These are phyloP conservation scores for Anneissia japonica DNA, from an alignment of 35 echinoderm and acorn worm genomes.

Conservation along the genomic window DNA sequence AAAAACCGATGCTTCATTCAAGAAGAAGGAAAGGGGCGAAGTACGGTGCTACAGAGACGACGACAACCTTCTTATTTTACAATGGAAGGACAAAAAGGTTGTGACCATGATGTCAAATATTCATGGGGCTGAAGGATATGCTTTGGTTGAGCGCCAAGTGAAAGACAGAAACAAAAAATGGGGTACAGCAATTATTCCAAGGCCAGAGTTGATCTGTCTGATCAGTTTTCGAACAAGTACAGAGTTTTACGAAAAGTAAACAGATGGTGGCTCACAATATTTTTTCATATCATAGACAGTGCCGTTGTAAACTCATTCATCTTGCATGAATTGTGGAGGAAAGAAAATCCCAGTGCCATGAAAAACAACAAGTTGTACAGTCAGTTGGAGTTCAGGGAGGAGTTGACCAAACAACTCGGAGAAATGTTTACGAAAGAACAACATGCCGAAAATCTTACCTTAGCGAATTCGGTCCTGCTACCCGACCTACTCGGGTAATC, in stretches of 20 bases:
- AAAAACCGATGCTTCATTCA: neutral
- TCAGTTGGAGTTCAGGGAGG: neutral
- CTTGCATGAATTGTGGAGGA: neutral
- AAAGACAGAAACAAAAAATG: neutral
- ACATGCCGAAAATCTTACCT: neutral
- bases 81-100: neutral
- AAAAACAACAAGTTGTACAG: neutral
- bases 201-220: neutral
- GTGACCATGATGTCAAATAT: neutral
- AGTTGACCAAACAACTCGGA: neutral
- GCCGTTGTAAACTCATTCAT: neutral
- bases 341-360: neutral
- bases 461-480: neutral
- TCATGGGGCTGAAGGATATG: neutral
- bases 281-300: neutral
- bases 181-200: neutral
- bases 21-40: neutral
- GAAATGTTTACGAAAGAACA: neutral
- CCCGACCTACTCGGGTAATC: neutral
- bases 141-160: neutral
- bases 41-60: neutral
- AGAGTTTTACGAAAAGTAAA: neutral
- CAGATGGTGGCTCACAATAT: neutral
- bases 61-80: neutral
- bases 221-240: neutral